These are phyloP conservation scores for Phrynocephalus guinanensis DNA, from an alignment of 2,797 vertebrate genomes.

Conservation along the genomic window DNA sequence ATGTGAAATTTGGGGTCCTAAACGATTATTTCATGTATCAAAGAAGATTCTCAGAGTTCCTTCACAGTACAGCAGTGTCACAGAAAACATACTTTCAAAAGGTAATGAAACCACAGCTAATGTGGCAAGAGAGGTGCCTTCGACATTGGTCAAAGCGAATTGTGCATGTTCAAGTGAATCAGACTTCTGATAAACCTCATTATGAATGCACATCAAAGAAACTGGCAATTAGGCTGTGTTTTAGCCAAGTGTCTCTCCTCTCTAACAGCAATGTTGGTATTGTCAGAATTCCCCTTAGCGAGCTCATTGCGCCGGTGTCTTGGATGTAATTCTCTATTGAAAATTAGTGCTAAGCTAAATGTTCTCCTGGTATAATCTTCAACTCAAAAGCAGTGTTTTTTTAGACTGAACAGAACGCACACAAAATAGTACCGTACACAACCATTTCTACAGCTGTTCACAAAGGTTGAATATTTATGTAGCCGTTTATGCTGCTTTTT, in stretches of 20 bases:
- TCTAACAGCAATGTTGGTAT: slow-evolving; percentile 66
- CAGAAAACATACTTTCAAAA: slow-evolving; percentile 63
- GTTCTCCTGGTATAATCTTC: slow-evolving; percentile 18
- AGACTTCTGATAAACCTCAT: slow-evolving; percentile 77
- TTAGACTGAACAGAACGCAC: neutral
- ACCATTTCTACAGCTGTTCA: neutral
- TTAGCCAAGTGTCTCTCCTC: slow-evolving; percentile 74
- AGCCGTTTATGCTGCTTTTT: neutral
- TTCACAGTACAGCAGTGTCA: slow-evolving; percentile 46
- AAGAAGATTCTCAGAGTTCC: slow-evolving; percentile 56
- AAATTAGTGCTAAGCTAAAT: slow-evolving; percentile 28
- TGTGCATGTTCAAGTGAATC: slow-evolving; percentile 73
- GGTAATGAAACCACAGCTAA: slow-evolving; percentile 72
- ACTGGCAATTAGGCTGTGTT: slow-evolving; percentile 71
- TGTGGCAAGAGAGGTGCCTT: slow-evolving; percentile 65
- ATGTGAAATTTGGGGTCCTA: slow-evolving; percentile 51
- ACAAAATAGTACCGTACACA: neutral
- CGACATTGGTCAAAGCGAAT: slow-evolving; percentile 71
- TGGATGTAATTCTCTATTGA: slow-evolving; percentile 62
- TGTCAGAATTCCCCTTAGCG: slow-evolving; percentile 66
- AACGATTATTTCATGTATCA: slow-evolving; percentile 48
- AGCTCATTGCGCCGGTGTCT: slow-evolving; percentile 44
- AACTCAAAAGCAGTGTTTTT: slow-evolving; percentile 12
- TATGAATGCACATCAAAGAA: slow-evolving; percentile 77
- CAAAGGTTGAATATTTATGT: neutral